Percentiles rank a stretch among this genome's conserved stretches.
Evolutionary conservation across 2,113 vertebrate genomes (phyloP).

Genomic region (Todiramphus chloris): DNA sequence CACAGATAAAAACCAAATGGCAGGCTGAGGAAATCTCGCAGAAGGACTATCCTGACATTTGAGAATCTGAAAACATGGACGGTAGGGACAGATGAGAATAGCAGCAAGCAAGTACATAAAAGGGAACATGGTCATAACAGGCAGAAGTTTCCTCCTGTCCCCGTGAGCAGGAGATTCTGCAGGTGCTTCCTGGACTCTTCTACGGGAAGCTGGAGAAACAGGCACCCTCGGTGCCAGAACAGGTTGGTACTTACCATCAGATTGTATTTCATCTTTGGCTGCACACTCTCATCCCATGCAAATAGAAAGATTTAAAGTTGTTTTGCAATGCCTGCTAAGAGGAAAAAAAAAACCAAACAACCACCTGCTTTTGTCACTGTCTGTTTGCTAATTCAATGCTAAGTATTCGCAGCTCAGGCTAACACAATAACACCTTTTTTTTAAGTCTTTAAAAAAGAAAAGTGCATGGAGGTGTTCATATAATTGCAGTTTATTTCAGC

Average conservation of each 20-base stretch:
- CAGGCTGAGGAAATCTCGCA: background rate
- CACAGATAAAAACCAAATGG: background rate
- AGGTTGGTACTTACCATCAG: background rate
- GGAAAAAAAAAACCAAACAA: background rate
- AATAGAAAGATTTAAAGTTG: background rate
- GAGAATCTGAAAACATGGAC: background rate
- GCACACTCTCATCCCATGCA: background rate
- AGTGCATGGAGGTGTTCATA: background rate
- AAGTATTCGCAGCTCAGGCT: background rate
- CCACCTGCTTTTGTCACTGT: background rate
- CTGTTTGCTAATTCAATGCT: background rate
- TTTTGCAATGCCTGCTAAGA: background rate
- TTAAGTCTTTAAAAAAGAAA: background rate
- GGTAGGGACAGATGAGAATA: background rate
- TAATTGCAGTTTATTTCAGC: slow-evolving; percentile 48
- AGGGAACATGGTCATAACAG: background rate
- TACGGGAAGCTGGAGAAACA: background rate
- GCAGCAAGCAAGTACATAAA: background rate
- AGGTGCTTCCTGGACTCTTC: background rate
- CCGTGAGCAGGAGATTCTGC: background rate
- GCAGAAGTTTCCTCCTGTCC: background rate
- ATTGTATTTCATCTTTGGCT: background rate
- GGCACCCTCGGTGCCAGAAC: background rate
- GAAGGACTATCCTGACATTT: background rate
- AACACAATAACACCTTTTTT: background rate